Base-by-base conservation (phyloP, 2,888 invertebrate genomes). In the Eupithecia dodoneata region DNA sequence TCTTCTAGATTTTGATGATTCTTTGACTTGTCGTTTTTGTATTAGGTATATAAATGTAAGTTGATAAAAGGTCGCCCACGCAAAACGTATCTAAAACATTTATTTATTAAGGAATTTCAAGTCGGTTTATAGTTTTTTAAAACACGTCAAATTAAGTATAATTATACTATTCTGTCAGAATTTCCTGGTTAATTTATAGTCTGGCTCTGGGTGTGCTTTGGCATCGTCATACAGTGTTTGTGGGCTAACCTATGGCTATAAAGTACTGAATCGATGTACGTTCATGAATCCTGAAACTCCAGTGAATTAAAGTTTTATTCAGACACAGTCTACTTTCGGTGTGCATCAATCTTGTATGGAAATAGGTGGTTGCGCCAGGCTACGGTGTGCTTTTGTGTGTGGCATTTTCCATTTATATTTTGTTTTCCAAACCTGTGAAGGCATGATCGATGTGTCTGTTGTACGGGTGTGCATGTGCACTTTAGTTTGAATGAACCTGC, bases 321-420 rank as follows among this genome's bases (percentile, higher is more conserved):
- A 87, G 87, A 85, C 86, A 85, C 86, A 83, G 82, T 87, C 89
- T 70, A 73, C 70, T 66, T 55, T 73, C 71, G 63, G 74, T 79
- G 82, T 81, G 81, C 89, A 90, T 90, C 88, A 89, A 89, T 91
- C 89, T 91, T 87, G 86, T 87, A 90, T 90, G 87, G 86, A 89
- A 90, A 90, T 88, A 82, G 82, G 87, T 88, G 81, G 84, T 82
- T 83, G 83, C 85, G 82, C 83, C 81, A 83, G 82, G 84, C 86
- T 83, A 82, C 79, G 77, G 79, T 85, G 83, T 82, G 84, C 80
- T 83, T 84, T 85, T 83, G 83, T 86, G 82, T 85, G 81, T 74
- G 73, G 73, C 75, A 75, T 77, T 83, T 83, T 81, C 82, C 75
- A 83, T 84, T 82, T 80, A 75, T 78, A 83, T 83, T 81, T 77